Evolutionary conservation across 92 coral and sea anemone genomes (phyloP).

Genomic region (Bergia sp.): DNA sequence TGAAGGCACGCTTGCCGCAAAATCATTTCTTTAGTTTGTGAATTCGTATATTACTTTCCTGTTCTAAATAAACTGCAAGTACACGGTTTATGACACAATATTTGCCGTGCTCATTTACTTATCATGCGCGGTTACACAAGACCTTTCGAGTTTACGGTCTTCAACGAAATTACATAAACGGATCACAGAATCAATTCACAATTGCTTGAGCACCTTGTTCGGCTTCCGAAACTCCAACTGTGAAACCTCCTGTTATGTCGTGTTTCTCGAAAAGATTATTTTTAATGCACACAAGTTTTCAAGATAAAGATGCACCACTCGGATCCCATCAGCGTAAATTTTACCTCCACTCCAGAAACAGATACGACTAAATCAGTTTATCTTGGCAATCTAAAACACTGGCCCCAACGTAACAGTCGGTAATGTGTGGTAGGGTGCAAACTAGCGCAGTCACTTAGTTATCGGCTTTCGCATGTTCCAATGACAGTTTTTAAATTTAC

Average conservation of each 20-base stretch:
- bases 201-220: slow-evolving; percentile 20
- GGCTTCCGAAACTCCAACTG: slow-evolving; percentile 7
- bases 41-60: not conserved
- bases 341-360: not conserved
- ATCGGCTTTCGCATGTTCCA: slow-evolving; percentile 19
- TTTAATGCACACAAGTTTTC: not conserved
- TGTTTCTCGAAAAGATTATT: not conserved
- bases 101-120: not conserved
- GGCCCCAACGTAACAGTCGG: not conserved
- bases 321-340: not conserved
- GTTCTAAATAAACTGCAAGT: slow-evolving; percentile 14
- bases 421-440: slow-evolving; percentile 18
- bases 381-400: slow-evolving; percentile 3
- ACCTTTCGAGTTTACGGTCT: slow-evolving; percentile 18
- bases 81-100: not conserved
- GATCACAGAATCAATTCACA: not conserved
- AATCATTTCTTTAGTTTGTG: not conserved
- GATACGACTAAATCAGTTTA: not conserved
- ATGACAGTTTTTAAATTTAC: slow-evolving; percentile 2
- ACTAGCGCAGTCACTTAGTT: not conserved
- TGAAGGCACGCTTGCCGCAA: not conserved
- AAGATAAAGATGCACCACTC: slow-evolving; percentile 1
- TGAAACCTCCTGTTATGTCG: not conserved
- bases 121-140: slow-evolving; percentile 19
- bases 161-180: slow-evolving; percentile 17